Evolutionary conservation across 2,113 vertebrate genomes (phyloP), one percentile per base, ranked within the genome.

Genomic region (Nannobrachium achirus): DNA sequence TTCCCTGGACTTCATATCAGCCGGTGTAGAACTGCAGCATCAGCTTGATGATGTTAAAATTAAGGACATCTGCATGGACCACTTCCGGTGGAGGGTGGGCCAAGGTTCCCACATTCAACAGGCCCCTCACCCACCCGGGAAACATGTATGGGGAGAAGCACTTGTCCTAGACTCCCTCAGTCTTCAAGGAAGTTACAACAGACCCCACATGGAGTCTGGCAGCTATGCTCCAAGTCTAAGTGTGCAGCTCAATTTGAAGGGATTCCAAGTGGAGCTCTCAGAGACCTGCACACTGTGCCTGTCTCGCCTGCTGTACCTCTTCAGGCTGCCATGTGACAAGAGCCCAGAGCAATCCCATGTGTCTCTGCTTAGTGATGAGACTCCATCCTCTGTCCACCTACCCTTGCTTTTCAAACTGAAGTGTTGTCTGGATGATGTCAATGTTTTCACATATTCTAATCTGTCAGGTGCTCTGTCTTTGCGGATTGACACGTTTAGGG

Each of bases 91-190:
- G 97, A 93, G 98, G 0, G 97, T 98, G 82, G 98, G 98, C 66
- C 95, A 96, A 0, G 96, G 97, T 57, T 99, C 98, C 4, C 97
- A 99, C 80, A 98, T 99, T 90, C 96, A 97, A 66, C 95, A 97
- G 79, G 96, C 96, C 48, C 94, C 95, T 0, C 97, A 98, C 74
- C 97, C 96, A 7, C 93, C 95, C 77, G 96, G 94, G 74, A 98
- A 95, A 91, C 98, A 99, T 0, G 94, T 98, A 68, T 99, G 98
- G 98, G 97, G 98, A 44, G 97, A 99, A 82, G 97, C 96, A 0
- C 89, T 98, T 58, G 93, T 98, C 74, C 82, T 99, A 0, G 96
- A 99, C 82, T 94, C 91, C 19, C 92, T 98, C 73, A 95, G 85
- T 65, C 86, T 99, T 49, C 88, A 98, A 97, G 97, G 95, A 63